These are phyloP conservation scores for Luscinia megarhynchos DNA, from an alignment of 2,797 vertebrate species.

Conservation along the genomic window DNA sequence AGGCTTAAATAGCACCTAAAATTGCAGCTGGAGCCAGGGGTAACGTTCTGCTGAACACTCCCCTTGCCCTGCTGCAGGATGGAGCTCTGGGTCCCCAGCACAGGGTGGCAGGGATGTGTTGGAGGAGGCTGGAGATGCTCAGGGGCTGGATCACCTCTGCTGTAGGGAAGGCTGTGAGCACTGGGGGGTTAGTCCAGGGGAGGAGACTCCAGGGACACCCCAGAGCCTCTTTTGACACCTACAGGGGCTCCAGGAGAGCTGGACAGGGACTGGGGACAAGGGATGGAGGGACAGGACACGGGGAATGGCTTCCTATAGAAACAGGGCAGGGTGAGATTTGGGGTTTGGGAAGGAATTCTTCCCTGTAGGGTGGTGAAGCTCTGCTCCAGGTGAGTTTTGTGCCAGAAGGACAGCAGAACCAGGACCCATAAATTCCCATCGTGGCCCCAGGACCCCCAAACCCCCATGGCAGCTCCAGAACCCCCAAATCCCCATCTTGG, in stretches of 20 bases:
- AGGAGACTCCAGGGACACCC: background rate
- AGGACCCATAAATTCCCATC: accelerated
- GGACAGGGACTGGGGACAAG: background rate
- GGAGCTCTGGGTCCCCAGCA: background rate
- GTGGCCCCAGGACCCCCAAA: background rate
- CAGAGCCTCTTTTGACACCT: background rate
- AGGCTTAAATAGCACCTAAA: background rate
- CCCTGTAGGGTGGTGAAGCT: no score
- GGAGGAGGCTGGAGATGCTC: background rate
- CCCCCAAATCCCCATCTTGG: background rate
- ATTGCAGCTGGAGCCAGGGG: background rate
- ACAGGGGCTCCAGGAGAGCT: background rate
- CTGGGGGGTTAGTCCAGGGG: accelerated
- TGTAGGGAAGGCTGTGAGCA: background rate
- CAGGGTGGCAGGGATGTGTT: background rate
- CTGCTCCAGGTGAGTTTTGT: accelerated
- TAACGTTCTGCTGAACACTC: accelerated
- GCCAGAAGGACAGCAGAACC: accelerated
- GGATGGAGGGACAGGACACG: background rate
- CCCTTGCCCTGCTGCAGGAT: background rate
- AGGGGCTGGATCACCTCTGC: background rate
- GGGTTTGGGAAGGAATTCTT: background rate
- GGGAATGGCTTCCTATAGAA: background rate
- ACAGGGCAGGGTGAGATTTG: accelerated
- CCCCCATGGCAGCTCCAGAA: no score